Evolutionary conservation across 2,113 vertebrate species (phyloP).

Genomic region (Heliornis fulica): DNA sequence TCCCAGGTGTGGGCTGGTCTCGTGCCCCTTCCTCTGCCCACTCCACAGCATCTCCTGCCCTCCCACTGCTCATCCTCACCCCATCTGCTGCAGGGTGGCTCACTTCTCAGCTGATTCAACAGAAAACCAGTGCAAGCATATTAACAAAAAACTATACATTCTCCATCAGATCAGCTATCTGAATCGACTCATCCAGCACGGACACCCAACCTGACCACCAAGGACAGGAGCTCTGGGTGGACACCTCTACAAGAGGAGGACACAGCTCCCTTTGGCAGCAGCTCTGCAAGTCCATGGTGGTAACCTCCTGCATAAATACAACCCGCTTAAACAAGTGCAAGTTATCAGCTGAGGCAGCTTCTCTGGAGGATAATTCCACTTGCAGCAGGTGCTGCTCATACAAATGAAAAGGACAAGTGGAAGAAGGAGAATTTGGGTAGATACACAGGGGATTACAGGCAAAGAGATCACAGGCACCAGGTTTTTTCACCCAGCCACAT

Average conservation of each 20-base stretch:
- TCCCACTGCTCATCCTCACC: not conserved
- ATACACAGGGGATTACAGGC: not conserved
- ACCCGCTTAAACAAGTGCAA: not conserved
- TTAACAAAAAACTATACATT: too few relatives aligned
- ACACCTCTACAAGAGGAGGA: not conserved
- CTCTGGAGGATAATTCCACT: not conserved
- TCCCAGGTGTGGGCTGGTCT: not conserved
- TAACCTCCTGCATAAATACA: not conserved
- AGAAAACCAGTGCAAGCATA: too few relatives aligned
- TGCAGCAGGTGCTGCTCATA: not conserved
- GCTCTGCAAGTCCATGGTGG: accelerated
- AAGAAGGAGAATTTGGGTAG: not conserved
- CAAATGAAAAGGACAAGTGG: not conserved
- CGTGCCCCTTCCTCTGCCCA: not conserved
- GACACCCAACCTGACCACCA: not conserved
- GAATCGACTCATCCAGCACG: accelerated
- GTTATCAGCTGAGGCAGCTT: not conserved
- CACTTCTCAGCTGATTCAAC: not conserved
- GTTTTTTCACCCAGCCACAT: not conserved
- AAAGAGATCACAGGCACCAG: not conserved
- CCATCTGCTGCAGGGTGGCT: not conserved
- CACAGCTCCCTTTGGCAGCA: not conserved
- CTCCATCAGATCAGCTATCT: not conserved
- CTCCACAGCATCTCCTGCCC: not conserved
- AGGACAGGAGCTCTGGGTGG: accelerated